Evolutionary conservation across 2,888 invertebrate species (phyloP), one percentile per base, ranked within the genome.

Genomic region (Sycophila texana): DNA sequence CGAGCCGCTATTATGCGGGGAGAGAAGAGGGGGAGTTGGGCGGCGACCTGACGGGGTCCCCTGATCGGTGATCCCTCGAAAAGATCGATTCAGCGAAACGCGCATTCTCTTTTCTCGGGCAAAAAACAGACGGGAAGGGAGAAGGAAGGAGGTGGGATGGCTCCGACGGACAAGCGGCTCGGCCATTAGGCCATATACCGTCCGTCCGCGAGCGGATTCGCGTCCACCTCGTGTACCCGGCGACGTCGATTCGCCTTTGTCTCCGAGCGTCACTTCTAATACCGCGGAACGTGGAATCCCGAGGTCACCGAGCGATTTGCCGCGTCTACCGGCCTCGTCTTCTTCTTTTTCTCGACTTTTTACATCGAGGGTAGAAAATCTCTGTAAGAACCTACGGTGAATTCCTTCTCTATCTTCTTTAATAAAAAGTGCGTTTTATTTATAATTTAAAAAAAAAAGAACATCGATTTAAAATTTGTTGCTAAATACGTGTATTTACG

Each of bases 31-130:
- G 26, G 47, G 68, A 68, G 68, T 14, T 16, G 12, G 3, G n/a
- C 16, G 49, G 47, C 74, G 78, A 47, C 57, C 72, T 72, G 71
- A 74, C 20, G 74, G 47, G 63, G 30, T 26, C 20, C 20, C 71
- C 26, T 74, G 47, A 76, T 73, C 76, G 73, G 74, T 77, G 80
- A 72, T 80, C 67, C 77, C 30, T 61, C 67, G 75, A 77, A 80
- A 79, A 74, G 77, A 81, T 80, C 81, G 81, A 82, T 82, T 83
- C 80, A 77, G n/a, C 75, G 66, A 76, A 77, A 77, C 73, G 61
- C 75, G 57, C 66, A 74, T 73, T 77, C 77, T 22, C 53, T 57
- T 57, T 80, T 22, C 60, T 55, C 18, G 13, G 51, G 71, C 57
- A 49, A 76, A 68, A 75, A 75, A 75, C 20, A 61, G 12, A 13